phyloP scores from a whole-genome alignment of 2,888 invertebrate genomes.

The Abscondita cerata region DNA sequence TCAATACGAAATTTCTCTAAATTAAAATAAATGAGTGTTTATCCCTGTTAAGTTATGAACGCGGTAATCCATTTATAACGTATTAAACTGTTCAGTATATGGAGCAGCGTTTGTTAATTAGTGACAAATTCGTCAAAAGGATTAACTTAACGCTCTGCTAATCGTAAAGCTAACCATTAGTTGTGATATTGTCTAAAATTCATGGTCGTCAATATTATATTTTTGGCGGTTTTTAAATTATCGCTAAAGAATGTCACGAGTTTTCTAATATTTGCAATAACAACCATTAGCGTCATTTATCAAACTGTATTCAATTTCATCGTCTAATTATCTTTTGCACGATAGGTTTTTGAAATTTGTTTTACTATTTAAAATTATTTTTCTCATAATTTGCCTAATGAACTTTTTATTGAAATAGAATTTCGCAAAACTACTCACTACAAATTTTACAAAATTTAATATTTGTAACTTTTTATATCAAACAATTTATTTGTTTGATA shows the following conservation, averaged over 20 bases:
- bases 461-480: no score
- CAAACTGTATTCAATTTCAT: no score
- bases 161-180: conserved; percentile 17
- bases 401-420: no score
- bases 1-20: conserved; percentile 22
- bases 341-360: no score
- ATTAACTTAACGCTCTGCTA: conserved; percentile 31
- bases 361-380: no score
- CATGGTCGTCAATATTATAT: not conserved
- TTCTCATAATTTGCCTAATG: no score
- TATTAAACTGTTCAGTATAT: conserved; percentile 22
- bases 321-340: no score
- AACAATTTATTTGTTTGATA: no score
- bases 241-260: not conserved
- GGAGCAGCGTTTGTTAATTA: conserved; percentile 29
- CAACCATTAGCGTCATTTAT: conserved; percentile 1
- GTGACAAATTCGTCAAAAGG: conserved; percentile 31
- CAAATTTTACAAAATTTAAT: no score
- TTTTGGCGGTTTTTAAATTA: not conserved
- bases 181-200: conserved; percentile 2
- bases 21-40: conserved; percentile 32
- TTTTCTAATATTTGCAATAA: not conserved
- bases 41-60: conserved; percentile 20
- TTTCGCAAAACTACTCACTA: no score
- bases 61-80: conserved; percentile 22